Evolutionary conservation across 2,888 invertebrate species (phyloP), one percentile per base, ranked within the genome.

Genomic region (Nephrotoma appendiculata): DNA sequence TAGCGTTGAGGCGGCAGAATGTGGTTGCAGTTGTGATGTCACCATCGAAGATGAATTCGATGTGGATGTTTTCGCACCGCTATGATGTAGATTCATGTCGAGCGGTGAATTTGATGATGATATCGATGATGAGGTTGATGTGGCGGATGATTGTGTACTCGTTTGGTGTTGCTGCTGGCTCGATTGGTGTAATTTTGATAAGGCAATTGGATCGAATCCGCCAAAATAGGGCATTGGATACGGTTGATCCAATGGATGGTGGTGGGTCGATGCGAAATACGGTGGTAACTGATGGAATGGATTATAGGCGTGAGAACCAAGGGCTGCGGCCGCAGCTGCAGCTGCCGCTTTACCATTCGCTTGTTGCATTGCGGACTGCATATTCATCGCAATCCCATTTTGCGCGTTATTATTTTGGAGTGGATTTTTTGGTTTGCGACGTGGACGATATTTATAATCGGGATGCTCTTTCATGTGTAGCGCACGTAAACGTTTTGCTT

Each of bases 401-500:
- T 90, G 90, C 5, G 31, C n/a, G 41, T 41, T 52, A 41, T 57
- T 57, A 86, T 86, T 86, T 44, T 86, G 92, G 6, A 95, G 92
- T 0, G 95, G 94, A 5, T 95, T 94, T 91, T 96, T 96, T 86
- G 96, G 96, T 92, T 97, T 97, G 91, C 96, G 94, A 88, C 96
- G 93, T 87, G 97, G 97, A 87, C 97, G 92, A 93, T 97, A 97
- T 92, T 97, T 97, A 92, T 97, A 97, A 90, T 97, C 96, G 0
- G 97, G 97, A 90, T 97, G 96, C 90, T 97, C 96, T 92, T 96
- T 96, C 96, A 96, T 98, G 93, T 98, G 97, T 89, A 95, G 92
- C 0, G 96, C 96, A 6, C 98, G 93, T 87, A 98, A 92, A 71
- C 98, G 93, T 91, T 98, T 98, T 0, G 98, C 98, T 91, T 98